phyloP scores from a whole-genome alignment of 1,140 invertebrate species.

The Gonatopus flavifemur region DNA sequence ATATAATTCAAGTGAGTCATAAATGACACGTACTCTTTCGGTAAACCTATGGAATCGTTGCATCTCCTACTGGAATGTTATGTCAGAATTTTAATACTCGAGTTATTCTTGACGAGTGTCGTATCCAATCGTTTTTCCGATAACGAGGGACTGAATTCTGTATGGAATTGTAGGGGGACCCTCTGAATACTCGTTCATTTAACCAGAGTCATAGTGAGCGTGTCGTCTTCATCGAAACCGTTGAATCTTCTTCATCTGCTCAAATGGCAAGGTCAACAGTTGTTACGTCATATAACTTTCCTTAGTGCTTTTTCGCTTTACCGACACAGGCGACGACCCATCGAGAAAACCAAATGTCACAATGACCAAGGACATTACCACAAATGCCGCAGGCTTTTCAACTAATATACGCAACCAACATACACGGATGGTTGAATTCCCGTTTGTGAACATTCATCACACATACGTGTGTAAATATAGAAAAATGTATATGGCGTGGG shows the following conservation, averaged over 20 bases:
- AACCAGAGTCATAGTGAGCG: background rate
- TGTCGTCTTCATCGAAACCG: slow-evolving; percentile 12
- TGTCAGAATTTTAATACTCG: too few relatives aligned
- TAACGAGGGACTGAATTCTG: background rate
- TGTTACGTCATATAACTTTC: slow-evolving; percentile 44
- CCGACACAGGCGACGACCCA: slow-evolving; percentile 7
- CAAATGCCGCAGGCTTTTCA: background rate
- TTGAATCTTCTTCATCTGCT: slow-evolving; percentile 47
- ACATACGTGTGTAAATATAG: too few relatives aligned
- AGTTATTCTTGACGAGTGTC: background rate
- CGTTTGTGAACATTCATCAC: too few relatives aligned
- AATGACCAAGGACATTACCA: slow-evolving; percentile 45
- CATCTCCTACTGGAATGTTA: too few relatives aligned
- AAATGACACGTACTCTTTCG: too few relatives aligned
- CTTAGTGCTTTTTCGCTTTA: slow-evolving; percentile 17
- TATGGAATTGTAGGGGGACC: too few relatives aligned
- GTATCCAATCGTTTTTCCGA: background rate
- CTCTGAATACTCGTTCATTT: background rate
- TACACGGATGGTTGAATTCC: too few relatives aligned
- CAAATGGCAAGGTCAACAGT: slow-evolving; percentile 51
- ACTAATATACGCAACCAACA: slow-evolving; percentile 1
- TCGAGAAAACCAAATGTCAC: slow-evolving; percentile 51
- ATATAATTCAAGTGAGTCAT: too few relatives aligned
- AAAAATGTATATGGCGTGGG: too few relatives aligned
- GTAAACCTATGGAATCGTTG: too few relatives aligned